Conservation (phyloP, 1,140 invertebrate species). For the Ips nitidus region DNA sequence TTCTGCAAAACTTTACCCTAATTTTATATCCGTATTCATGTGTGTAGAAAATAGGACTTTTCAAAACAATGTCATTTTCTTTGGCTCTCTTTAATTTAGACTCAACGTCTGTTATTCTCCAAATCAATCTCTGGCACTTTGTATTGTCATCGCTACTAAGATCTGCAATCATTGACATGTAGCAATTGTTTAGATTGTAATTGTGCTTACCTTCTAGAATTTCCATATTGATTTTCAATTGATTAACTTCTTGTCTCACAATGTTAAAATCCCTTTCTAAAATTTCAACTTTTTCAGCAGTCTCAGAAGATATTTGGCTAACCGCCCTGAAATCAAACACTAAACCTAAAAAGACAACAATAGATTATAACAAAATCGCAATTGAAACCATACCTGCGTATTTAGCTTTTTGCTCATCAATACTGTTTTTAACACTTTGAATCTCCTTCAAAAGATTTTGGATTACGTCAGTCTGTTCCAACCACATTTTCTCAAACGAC, state of each 20-base stretch:
- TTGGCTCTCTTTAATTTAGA: constrained; percentile 66
- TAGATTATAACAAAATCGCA: not conserved
- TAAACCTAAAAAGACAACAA: constrained; percentile 20
- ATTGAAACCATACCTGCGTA: constrained; percentile 6
- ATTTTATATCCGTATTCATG: constrained; percentile 71
- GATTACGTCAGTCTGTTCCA: constrained; percentile 48
- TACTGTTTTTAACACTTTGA: constrained; percentile 47
- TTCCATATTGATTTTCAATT: constrained; percentile 44
- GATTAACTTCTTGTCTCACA: constrained; percentile 41
- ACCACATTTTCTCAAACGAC: constrained; percentile 48
- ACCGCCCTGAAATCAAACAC: constrained; percentile 44
- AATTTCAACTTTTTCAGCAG: constrained; percentile 44
- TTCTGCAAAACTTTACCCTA: constrained; percentile 54
- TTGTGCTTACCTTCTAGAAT: constrained; percentile 40
- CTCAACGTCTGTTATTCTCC: constrained; percentile 66
- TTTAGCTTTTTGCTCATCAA: constrained; percentile 43
- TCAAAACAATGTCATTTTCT: constrained; percentile 61
- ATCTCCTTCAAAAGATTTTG: constrained; percentile 51
- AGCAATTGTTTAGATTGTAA: not conserved
- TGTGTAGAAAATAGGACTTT: constrained; percentile 66
- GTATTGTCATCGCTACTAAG: not conserved
- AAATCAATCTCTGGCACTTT: constrained; percentile 62
- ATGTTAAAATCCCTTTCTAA: constrained; percentile 39
- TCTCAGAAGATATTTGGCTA: constrained; percentile 46
- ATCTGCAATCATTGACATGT: constrained; percentile 5